These are phyloP conservation scores for Uropsilus gracilis DNA, from an alignment of 2,113 vertebrate genomes.

Conservation along the genomic window DNA sequence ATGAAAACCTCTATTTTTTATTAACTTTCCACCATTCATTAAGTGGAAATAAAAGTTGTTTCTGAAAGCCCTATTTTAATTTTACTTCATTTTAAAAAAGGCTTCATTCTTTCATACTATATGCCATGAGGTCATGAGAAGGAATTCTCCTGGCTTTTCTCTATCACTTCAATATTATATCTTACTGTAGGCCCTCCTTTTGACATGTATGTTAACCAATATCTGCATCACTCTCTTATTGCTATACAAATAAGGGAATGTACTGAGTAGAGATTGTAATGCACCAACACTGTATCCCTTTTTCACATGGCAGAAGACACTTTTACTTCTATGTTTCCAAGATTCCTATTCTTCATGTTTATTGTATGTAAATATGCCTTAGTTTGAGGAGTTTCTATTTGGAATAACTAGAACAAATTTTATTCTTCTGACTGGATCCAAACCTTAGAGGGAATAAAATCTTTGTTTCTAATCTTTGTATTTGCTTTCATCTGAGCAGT, in stretches of 20 bases:
- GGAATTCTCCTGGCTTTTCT: neutral
- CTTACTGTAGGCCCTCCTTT: neutral
- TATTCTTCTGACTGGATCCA: neutral
- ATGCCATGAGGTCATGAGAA: neutral
- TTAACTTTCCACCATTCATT: neutral
- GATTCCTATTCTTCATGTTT: neutral
- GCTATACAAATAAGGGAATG: neutral
- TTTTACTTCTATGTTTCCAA: neutral
- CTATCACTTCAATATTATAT: neutral
- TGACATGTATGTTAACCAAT: neutral
- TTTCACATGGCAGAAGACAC: neutral
- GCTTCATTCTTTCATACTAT: neutral
- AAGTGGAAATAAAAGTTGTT: too few species aligned
- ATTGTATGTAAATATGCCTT: neutral
- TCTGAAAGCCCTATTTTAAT: neutral
- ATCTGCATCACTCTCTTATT: neutral
- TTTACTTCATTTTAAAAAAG: neutral
- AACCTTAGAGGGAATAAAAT: neutral
- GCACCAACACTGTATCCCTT: neutral
- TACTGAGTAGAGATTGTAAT: neutral
- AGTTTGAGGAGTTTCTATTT: neutral
- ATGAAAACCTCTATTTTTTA: neutral
- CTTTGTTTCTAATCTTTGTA: slow-evolving; percentile 26
- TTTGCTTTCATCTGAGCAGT: neutral
- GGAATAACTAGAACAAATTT: neutral